Evolutionary conservation across 2,113 vertebrate species (phyloP).

Genomic region (Argyrosomus japonicus): DNA sequence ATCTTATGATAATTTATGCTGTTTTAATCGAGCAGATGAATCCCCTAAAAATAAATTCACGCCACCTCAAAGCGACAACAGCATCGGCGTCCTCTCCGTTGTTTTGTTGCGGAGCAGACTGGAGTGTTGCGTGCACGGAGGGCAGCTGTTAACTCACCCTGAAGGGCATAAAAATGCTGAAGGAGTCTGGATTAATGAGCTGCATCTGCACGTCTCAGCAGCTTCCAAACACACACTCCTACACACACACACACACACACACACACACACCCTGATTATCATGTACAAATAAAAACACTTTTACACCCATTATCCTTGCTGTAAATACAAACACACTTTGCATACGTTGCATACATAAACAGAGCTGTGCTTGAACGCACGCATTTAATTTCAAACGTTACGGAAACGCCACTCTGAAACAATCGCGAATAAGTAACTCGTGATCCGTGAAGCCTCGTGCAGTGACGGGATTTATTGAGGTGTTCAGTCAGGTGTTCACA

Average conservation of each 20-base stretch:
- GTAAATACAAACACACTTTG: constrained; percentile 52
- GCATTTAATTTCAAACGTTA: not conserved
- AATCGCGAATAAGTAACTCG: not conserved
- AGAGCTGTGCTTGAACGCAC: not conserved
- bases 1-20: constrained; percentile 48
- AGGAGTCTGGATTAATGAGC: constrained; percentile 71
- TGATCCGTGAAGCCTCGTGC: constrained; percentile 18
- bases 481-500: not conserved
- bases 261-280: constrained; percentile 40
- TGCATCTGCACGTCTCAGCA: constrained; percentile 71
- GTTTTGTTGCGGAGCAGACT: constrained; percentile 2
- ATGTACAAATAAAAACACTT: constrained; percentile 48
- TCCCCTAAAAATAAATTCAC: constrained; percentile 49
- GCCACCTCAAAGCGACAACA: constrained; percentile 11
- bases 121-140: constrained; percentile 51
- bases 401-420: not conserved
- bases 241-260: constrained; percentile 22
- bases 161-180: constrained; percentile 78
- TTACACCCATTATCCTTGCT: constrained; percentile 23
- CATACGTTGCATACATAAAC: not conserved
- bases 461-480: not conserved
- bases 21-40: constrained; percentile 60
- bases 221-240: constrained; percentile 11
- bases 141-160: constrained; percentile 75
- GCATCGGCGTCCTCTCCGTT: not conserved